Conservation (phyloP, 2,797 vertebrate genomes). For the Typhlichthys eigenmanni region DNA sequence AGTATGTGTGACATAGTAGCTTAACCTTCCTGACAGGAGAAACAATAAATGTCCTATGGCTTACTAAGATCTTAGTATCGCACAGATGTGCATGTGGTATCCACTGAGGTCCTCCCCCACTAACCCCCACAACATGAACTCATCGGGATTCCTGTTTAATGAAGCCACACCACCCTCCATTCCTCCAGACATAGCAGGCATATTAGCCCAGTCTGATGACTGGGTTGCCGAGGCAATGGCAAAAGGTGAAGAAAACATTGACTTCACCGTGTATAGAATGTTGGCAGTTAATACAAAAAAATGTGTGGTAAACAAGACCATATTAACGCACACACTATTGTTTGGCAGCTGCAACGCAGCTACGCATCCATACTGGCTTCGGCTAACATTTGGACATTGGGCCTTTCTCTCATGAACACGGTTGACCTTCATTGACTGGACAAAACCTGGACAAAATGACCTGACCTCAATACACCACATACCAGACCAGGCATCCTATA, state of each 20-base stretch:
- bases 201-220: slow-evolving; percentile 48
- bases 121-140: slow-evolving; percentile 32
- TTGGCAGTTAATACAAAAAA: slow-evolving; percentile 28
- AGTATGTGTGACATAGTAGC: no score
- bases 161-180: slow-evolving; percentile 47
- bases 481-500: slow-evolving; percentile 40
- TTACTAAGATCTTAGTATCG: background rate
- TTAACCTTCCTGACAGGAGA: no score
- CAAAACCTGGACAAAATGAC: slow-evolving; percentile 27
- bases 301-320: slow-evolving; percentile 13
- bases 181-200: slow-evolving; percentile 54
- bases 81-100: slow-evolving; percentile 15
- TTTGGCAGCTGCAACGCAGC: background rate
- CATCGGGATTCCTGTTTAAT: slow-evolving; percentile 45
- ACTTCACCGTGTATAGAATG: slow-evolving; percentile 13
- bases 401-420: slow-evolving; percentile 10
- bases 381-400: slow-evolving; percentile 20
- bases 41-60: no score
- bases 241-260: slow-evolving; percentile 28
- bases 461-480: slow-evolving; percentile 49
- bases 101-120: slow-evolving; percentile 33
- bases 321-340: background rate
- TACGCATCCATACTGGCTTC: slow-evolving; percentile 12
- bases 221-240: slow-evolving; percentile 22
- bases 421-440: slow-evolving; percentile 56